A percentile compares a stretch with the other conserved stretches of the same genome.
These are phyloP conservation scores for Hypsopygia costalis DNA, from an alignment of 2,888 invertebrate species.

Conservation along the genomic window DNA sequence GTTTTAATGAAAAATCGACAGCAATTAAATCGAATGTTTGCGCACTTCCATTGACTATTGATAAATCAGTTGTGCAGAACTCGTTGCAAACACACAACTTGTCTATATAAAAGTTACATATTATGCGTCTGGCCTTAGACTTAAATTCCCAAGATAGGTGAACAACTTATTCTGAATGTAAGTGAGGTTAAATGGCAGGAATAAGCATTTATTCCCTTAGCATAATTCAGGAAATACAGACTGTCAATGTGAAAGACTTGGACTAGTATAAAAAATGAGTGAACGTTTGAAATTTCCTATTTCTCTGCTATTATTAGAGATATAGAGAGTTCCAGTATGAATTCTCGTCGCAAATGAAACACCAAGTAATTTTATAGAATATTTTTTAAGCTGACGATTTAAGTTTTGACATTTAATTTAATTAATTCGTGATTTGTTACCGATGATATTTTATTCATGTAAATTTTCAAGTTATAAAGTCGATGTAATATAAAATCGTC, in stretches of 20 bases:
- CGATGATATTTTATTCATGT: neutral
- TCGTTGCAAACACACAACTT: no score
- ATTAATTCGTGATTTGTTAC: conserved; percentile 3
- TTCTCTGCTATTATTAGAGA: conserved; percentile 3
- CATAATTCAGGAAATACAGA: neutral
- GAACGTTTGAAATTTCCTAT: neutral
- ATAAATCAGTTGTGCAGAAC: no score
- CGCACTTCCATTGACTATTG: no score
- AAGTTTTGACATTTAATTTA: conserved; percentile 19
- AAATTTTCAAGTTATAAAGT: conserved; percentile 13
- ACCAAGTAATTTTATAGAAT: conserved; percentile 29
- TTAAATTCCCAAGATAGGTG: neutral
- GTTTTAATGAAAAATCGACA: no score
- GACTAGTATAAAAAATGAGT: neutral
- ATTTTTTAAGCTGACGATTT: conserved; percentile 16
- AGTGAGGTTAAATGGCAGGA: neutral
- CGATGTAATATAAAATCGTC: conserved; percentile 18
- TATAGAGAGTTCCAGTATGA: conserved; percentile 13
- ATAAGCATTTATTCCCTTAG: neutral
- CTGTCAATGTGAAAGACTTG: neutral
- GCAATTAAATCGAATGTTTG: no score
- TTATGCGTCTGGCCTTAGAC: no score
- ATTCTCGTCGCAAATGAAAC: conserved; percentile 25
- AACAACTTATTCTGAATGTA: neutral
- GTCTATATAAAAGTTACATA: no score